A percentile compares a stretch with the other conserved stretches of the same genome.
These are phyloP conservation scores for Menura novaehollandiae DNA, from an alignment of 2,113 vertebrate species.

Conservation along the genomic window DNA sequence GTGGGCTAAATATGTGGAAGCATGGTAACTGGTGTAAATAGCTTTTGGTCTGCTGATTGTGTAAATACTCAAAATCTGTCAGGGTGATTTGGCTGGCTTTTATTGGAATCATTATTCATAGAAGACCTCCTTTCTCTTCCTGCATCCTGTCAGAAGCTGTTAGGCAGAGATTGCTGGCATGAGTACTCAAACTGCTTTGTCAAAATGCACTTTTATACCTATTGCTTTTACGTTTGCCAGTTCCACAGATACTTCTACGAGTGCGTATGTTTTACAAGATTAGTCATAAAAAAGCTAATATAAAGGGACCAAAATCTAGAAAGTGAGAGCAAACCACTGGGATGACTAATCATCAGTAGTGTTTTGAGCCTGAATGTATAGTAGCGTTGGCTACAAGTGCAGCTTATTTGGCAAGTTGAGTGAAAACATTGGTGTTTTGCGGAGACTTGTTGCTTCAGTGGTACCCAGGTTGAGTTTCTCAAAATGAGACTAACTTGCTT, in stretches of 20 bases:
- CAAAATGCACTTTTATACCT: not conserved
- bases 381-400: not conserved
- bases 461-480: not conserved
- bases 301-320: not conserved
- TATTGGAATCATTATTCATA: not conserved
- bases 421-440: not conserved
- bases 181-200: not conserved
- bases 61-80: not conserved
- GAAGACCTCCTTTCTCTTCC: not conserved
- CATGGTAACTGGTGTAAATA: not conserved
- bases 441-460: not conserved
- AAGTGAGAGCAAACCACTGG: not conserved
- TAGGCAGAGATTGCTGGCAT: not conserved
- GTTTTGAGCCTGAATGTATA: not conserved
- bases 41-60: constrained; percentile 17
- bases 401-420: not conserved
- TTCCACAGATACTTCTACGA: not conserved
- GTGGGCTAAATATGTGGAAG: not conserved
- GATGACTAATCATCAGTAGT: not conserved
- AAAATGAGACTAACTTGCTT: not conserved
- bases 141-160: not conserved
- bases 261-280: not conserved
- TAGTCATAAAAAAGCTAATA: not conserved
- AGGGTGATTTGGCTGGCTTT: not conserved
- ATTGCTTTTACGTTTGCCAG: not conserved